phyloP scores from a whole-genome alignment of 1,140 invertebrate genomes.

The Lepidotrigona ventralis region DNA sequence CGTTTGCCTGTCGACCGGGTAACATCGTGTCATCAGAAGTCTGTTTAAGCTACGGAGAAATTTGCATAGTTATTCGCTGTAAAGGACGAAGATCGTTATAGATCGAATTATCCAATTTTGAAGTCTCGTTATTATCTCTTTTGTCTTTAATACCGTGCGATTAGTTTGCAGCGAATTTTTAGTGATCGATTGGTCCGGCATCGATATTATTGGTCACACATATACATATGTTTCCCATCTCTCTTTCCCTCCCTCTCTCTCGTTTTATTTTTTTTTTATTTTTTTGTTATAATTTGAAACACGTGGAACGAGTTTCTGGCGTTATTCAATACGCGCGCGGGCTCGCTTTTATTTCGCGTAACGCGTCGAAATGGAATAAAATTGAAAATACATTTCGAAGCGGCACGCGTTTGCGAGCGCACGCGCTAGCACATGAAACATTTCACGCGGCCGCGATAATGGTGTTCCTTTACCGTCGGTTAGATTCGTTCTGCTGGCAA shows the following conservation, averaged over 20 bases:
- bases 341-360: background rate
- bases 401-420: background rate
- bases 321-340: slow-evolving; percentile 2
- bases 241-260: too few species aligned
- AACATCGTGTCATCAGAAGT: slow-evolving; percentile 53
- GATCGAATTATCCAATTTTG: slow-evolving; percentile 47
- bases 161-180: slow-evolving; percentile 15
- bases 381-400: background rate
- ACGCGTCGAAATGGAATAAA: slow-evolving; percentile 11
- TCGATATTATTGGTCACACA: slow-evolving; percentile 2
- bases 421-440: background rate
- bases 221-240: background rate
- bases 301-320: background rate
- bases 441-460: background rate
- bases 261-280: background rate
- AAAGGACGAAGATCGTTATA: slow-evolving; percentile 68
- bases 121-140: slow-evolving; percentile 23
- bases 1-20: slow-evolving; percentile 29
- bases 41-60: slow-evolving; percentile 64
- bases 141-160: too few species aligned
- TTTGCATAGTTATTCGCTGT: slow-evolving; percentile 73
- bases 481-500: background rate
- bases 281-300: slow-evolving; percentile 8
- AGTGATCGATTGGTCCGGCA: background rate
- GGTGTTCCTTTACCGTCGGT: background rate